Percentiles rank a stretch among this genome's conserved stretches.
phyloP scores from a whole-genome alignment of 2,797 vertebrate species.

The Crenuchus spilurus region DNA sequence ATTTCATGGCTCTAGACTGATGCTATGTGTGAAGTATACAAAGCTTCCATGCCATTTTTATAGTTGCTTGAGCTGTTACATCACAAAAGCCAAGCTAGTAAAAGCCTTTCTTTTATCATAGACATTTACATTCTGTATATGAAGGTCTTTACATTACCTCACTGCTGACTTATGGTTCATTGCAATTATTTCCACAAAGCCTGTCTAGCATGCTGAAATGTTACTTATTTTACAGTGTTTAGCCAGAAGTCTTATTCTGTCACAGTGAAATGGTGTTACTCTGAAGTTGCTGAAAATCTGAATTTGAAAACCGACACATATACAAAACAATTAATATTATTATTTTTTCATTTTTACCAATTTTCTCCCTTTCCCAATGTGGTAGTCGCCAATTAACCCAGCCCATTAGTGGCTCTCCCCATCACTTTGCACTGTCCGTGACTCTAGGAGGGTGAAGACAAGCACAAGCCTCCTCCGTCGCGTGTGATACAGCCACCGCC shows the following conservation, averaged over 20 bases:
- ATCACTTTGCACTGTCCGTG: no score
- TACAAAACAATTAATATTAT: no score
- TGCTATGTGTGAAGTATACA: background rate
- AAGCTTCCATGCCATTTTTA: background rate
- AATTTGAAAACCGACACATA: no score
- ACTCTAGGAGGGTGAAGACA: no score
- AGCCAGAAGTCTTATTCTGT: background rate
- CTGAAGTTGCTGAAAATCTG: background rate
- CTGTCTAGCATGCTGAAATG: background rate
- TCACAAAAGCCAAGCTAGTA: background rate
- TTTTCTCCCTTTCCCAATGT: no score
- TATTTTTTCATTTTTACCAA: no score
- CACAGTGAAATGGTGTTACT: background rate
- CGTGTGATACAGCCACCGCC: no score
- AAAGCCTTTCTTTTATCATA: background rate
- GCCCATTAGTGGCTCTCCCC: no score
- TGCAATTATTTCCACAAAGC: background rate
- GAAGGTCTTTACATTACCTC: background rate
- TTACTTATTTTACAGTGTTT: background rate
- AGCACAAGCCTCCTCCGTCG: no score
- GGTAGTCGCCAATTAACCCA: no score
- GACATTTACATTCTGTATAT: background rate
- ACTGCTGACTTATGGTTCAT: background rate
- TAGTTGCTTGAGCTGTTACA: background rate
- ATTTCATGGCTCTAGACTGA: constrained; percentile 19